phyloP scores from a whole-genome alignment of 2,797 vertebrate species.

The Octomys mimax region DNA sequence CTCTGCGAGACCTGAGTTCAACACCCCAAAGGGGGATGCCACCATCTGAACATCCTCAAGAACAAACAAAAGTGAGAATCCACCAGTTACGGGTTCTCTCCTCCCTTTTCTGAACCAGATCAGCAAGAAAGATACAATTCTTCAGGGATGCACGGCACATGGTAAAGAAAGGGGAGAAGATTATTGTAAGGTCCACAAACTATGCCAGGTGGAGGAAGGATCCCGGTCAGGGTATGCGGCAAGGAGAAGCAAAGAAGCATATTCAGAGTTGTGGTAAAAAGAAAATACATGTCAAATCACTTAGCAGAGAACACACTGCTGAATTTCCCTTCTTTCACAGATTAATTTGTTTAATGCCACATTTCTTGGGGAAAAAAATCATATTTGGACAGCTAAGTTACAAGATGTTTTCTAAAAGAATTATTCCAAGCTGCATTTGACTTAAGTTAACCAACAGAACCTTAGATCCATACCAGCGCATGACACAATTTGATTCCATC shows the following conservation, averaged over 20 bases:
- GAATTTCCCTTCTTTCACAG: not conserved
- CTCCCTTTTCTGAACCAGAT: not conserved
- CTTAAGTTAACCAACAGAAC: conserved; percentile 56
- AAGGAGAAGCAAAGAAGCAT: not conserved
- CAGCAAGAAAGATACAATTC: conserved; percentile 10
- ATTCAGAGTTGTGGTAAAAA: not conserved
- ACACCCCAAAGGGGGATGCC: not conserved
- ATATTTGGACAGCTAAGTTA: not conserved
- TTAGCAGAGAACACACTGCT: not conserved
- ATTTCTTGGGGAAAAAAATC: conserved; percentile 6
- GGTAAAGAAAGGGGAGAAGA: not conserved
- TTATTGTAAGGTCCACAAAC: not conserved
- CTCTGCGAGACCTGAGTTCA: conserved; percentile 24
- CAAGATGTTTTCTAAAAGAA: not conserved
- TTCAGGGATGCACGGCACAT: not conserved
- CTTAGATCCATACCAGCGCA: not conserved
- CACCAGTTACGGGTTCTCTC: not conserved
- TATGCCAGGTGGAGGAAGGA: not conserved
- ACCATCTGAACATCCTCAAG: not conserved
- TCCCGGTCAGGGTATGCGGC: not conserved
- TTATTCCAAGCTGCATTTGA: conserved; percentile 35
- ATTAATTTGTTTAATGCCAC: not conserved
- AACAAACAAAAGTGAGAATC: conserved; percentile 10
- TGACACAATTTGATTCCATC: conserved; percentile 34
- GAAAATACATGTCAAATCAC: not conserved